Evolutionary conservation across 2,113 vertebrate species (phyloP).

Genomic region (Mormyrus iriodes): DNA sequence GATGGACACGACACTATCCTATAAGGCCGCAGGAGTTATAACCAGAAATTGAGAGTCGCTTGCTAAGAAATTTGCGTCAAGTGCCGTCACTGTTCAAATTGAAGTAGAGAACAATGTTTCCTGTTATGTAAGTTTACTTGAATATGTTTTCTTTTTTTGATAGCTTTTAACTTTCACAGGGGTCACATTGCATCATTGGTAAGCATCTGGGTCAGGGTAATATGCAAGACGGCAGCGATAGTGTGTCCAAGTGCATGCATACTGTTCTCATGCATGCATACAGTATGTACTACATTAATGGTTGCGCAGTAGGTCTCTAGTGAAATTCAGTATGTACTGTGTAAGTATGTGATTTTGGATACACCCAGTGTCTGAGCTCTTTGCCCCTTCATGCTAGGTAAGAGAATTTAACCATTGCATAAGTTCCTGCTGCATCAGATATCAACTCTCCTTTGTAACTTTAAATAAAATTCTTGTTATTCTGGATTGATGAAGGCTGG

Average conservation of each 20-base stretch:
- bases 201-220: background rate
- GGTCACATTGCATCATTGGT: background rate
- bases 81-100: background rate
- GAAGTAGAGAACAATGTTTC: too few relatives aligned
- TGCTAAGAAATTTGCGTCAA: background rate
- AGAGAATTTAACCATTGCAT: background rate
- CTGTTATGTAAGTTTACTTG: background rate
- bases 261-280: too few relatives aligned
- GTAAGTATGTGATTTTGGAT: background rate
- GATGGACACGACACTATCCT: background rate
- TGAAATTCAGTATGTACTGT: background rate
- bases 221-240: background rate
- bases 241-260: background rate
- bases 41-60: background rate
- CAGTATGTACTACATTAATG: background rate
- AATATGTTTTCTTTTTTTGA: background rate
- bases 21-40: background rate
- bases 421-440: background rate
- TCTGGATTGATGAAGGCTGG: background rate
- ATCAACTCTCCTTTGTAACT: background rate
- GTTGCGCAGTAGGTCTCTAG: background rate
- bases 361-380: background rate
- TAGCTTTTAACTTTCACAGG: background rate
- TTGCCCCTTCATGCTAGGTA: background rate
- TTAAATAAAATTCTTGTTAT: background rate